These are phyloP conservation scores for Crenichthys baileyi DNA, from an alignment of 2,797 vertebrate genomes.

Conservation along the genomic window DNA sequence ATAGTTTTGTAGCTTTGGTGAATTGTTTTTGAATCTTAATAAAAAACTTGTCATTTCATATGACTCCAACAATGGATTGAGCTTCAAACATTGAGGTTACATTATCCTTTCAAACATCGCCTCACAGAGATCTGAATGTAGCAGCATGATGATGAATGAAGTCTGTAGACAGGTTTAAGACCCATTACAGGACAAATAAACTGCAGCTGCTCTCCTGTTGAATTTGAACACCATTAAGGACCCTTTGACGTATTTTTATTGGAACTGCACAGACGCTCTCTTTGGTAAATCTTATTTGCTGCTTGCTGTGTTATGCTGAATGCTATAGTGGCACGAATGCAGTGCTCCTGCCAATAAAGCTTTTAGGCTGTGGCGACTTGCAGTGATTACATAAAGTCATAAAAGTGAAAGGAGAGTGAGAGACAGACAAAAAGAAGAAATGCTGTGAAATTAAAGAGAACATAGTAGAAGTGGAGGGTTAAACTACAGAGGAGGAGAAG, in stretches of 20 bases:
- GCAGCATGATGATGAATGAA: slow-evolving; percentile 4
- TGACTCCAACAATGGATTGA: neutral
- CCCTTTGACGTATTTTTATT: slow-evolving; percentile 3
- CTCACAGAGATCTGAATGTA: neutral
- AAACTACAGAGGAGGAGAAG: neutral
- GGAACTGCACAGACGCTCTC: neutral
- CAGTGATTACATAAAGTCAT: slow-evolving; percentile 28
- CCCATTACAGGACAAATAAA: slow-evolving; percentile 9
- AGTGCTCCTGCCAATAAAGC: slow-evolving; percentile 33
- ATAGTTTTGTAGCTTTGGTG: neutral
- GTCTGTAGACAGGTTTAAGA: neutral
- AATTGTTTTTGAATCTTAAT: neutral
- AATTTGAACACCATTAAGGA: slow-evolving; percentile 1
- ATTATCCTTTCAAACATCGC: neutral
- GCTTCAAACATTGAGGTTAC: neutral
- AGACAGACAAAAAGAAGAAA: neutral
- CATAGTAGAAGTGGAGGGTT: slow-evolving; percentile 5
- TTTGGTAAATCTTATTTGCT: slow-evolving; percentile 25
- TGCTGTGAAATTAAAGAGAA: neutral
- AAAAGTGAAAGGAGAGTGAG: slow-evolving; percentile 4
- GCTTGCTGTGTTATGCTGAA: slow-evolving; percentile 18
- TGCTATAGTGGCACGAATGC: slow-evolving; percentile 8
- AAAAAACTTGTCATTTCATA: neutral
- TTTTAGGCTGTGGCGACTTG: slow-evolving; percentile 30
- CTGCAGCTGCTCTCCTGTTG: neutral